Evolutionary conservation across 2,797 vertebrate genomes (phyloP).

Genomic region (Acridotheres tristis): DNA sequence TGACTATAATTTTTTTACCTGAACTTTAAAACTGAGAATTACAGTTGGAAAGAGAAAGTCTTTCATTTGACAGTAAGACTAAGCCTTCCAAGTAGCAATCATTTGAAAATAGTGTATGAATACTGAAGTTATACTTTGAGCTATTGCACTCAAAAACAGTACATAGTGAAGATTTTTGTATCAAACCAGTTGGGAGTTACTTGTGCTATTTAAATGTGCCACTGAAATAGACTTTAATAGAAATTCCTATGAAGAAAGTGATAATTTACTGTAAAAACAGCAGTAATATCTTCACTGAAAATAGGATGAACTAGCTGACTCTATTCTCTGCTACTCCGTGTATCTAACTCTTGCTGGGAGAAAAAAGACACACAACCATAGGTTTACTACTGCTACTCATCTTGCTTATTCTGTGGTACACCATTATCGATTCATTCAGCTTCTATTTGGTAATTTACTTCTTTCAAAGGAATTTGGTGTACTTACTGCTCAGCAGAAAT

Average conservation of each 20-base stretch:
- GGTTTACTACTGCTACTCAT: not conserved
- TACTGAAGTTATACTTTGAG: not conserved
- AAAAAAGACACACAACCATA: not conserved
- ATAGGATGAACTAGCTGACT: not conserved
- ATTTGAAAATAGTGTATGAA: not conserved
- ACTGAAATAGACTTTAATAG: not conserved
- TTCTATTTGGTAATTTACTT: constrained; percentile 14
- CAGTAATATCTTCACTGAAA: not conserved
- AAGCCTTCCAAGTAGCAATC: not conserved
- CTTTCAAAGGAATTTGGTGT: constrained; percentile 31
- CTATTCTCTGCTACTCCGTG: not conserved
- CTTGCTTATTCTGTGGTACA: not conserved
- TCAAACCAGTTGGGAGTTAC: not conserved
- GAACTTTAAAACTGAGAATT: not conserved
- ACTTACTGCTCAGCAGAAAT: not conserved
- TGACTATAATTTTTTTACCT: not conserved
- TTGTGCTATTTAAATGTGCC: not conserved
- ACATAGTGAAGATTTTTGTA: not conserved
- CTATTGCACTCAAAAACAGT: not conserved
- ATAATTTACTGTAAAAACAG: not conserved
- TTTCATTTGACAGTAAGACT: not conserved
- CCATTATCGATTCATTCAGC: not conserved
- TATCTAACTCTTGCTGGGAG: not conserved
- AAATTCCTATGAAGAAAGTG: not conserved
- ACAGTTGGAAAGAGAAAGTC: not conserved